Base-by-base conservation (phyloP, 2,888 invertebrate species). In the Diloba caeruleocephala region DNA sequence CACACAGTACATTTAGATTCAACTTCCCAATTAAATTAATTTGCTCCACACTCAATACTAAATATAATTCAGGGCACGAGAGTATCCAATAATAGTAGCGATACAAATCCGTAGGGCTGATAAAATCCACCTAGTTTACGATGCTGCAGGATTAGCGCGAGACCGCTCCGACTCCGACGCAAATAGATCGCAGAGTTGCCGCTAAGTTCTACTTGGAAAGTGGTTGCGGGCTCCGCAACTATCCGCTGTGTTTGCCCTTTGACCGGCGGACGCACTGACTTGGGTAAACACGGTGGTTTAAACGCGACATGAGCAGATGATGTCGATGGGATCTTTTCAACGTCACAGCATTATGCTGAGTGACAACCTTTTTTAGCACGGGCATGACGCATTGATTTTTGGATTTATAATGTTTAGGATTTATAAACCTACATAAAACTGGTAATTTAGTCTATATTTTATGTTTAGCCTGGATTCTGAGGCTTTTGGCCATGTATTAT, bases 221-320 rank as follows among this genome's bases (percentile, higher is more conserved):
- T 77, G 76, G 77, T 77, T 76, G 81, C 68, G 71, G 69, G 39
- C 51, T 66, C 67, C 69, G 53, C 67, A 68, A 75, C 78, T 78
- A 73, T 74, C 61, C 77, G 72, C 72, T 76, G 73, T 79, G 85
- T 84, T 83, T 81, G 82, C 84, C 87, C 82, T 85, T 84, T 81
- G 81, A 82, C 82, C 80, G 78, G 71, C 33, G 6, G 9, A 71
- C 77, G 70, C 81, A 81, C 79, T 80, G 46, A 31, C 9, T 2
- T 0, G 2, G 1, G 12, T 3, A 57, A 45, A 67, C 72, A 66
- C 34, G 8, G 32, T 53, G 50, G 8, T 44, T 38, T 10, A 1
- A 7, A 36, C 21, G 6, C 6, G 7, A 4, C 21, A 21, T n/a
- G n/a, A n/a, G n/a, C n/a, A n/a, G n/a, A n/a, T n/a, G n/a, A n/a